phyloP scores from a whole-genome alignment of 2,888 invertebrate species.

The Barypeithes pellucidus region DNA sequence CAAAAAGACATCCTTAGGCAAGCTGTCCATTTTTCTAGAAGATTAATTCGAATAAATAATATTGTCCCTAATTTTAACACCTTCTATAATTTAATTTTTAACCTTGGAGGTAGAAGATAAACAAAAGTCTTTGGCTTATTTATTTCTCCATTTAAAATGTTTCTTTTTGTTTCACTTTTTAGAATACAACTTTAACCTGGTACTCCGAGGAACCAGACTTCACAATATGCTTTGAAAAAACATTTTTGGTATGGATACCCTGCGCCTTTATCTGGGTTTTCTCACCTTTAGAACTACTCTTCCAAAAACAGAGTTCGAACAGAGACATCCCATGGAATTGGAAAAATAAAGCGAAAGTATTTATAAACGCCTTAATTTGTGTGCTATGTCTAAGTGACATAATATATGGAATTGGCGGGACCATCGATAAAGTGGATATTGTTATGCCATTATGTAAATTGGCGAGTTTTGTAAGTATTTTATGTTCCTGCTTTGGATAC shows the following conservation, averaged over 20 bases:
- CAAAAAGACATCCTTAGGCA: too few relatives aligned
- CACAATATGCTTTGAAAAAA: slow-evolving; percentile 90
- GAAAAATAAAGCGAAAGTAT: slow-evolving; percentile 78
- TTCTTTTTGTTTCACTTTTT: slow-evolving; percentile 62
- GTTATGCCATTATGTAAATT: slow-evolving; percentile 85
- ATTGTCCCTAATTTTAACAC: too few relatives aligned
- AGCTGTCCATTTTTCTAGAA: too few relatives aligned
- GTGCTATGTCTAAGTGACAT: slow-evolving; percentile 77
- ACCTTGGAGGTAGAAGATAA: too few relatives aligned
- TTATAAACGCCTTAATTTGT: slow-evolving; percentile 76
- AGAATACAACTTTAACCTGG: slow-evolving; percentile 86
- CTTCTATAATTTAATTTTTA: too few relatives aligned
- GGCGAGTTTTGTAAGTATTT: slow-evolving; percentile 84
- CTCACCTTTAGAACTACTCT: slow-evolving; percentile 80
- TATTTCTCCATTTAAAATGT: too few relatives aligned
- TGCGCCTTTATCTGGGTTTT: slow-evolving; percentile 85
- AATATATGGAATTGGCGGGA: slow-evolving; percentile 65
- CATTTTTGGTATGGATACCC: slow-evolving; percentile 88
- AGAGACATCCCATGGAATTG: slow-evolving; percentile 82
- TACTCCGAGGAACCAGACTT: slow-evolving; percentile 83
- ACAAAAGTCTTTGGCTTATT: too few relatives aligned
- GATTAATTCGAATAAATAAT: too few relatives aligned
- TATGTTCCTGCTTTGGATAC: too few relatives aligned
- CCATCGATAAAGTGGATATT: slow-evolving; percentile 79
- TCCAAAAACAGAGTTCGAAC: slow-evolving; percentile 80